Conservation (phyloP, 2,888 invertebrate species). For the Glaucopsyche alexis region DNA sequence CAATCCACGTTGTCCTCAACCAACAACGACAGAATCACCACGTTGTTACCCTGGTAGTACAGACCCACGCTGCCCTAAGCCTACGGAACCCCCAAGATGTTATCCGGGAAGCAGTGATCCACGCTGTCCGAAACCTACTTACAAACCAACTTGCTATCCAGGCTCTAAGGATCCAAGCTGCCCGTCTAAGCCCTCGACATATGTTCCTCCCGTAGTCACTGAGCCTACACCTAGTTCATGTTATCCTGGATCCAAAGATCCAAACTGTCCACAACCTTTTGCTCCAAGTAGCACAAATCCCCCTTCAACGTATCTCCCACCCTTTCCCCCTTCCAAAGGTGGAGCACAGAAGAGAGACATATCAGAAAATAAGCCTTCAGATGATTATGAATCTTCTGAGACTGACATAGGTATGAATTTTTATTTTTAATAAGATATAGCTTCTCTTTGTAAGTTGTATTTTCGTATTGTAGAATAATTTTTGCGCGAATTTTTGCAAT, state of each 20-base stretch:
- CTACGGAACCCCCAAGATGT: conserved; percentile 48
- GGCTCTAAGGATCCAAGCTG: conserved; percentile 43
- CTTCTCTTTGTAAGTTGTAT: neutral
- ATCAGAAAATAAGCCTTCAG: conserved; percentile 52
- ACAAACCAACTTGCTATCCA: conserved; percentile 43
- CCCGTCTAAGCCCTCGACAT: conserved; percentile 45
- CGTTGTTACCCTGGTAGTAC: conserved; percentile 43
- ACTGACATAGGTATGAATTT: conserved; percentile 56
- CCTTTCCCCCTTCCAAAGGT: conserved; percentile 68
- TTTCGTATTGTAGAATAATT: too few relatives aligned
- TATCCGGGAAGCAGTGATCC: conserved; percentile 47
- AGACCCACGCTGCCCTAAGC: conserved; percentile 51
- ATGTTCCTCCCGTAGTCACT: conserved; percentile 45
- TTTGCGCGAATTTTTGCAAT: too few relatives aligned
- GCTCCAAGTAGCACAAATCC: conserved; percentile 66
- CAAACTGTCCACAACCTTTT: conserved; percentile 68
- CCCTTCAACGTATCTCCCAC: conserved; percentile 71
- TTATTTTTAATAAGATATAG: neutral
- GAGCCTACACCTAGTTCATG: conserved; percentile 66
- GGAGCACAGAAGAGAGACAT: conserved; percentile 52
- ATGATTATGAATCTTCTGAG: conserved; percentile 55
- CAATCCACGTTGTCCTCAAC: conserved; percentile 49
- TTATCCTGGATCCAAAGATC: conserved; percentile 64
- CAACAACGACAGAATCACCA: conserved; percentile 35
- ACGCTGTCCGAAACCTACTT: conserved; percentile 47